Base-by-base conservation (phyloP, 2,113 vertebrate genomes). In the Corvus cornix region DNA sequence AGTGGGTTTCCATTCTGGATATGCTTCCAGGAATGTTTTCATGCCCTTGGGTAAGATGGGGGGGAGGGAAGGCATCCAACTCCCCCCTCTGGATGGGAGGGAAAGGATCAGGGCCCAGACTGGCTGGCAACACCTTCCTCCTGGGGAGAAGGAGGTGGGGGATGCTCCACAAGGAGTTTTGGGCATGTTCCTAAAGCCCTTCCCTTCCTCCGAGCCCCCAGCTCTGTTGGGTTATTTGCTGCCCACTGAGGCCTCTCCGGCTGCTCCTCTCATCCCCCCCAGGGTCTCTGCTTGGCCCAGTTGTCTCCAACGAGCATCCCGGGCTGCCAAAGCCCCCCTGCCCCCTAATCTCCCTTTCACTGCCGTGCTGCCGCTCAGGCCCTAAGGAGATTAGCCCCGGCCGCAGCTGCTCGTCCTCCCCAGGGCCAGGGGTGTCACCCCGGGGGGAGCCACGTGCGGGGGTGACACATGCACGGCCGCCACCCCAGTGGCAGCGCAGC, bases 311-410 rank as follows among this genome's bases (percentile, higher is more conserved):
- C 13, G 37, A 89, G 62, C 33, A 2, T 8, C 75, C 49, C 3
- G 1, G 35, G 75, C 49, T 30, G 68, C 66, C 88, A 27, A 46
- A 82, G 67, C 52, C 76, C 58, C 67, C 44, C 60, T 52, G 75
- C 24, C 30, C 68, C 52, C 41, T 96, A 95, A 97, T 96, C 94
- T 48, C 68, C 83, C 90, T 96, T 95, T 93, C 79, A 59, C 85
- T 92, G 24, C 44, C 35, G 3, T 48, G n/a, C 51, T 27, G 68
- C 62, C 8, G 55, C 82, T 75, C 89, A 51, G 79, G 28, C 52
- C 56, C 22, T 83, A 95, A 95, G 95, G 83, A 60, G 96, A 85
- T 93, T 93, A 95, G 79, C 87, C 79, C 55, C 10, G 56, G 66
- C 18, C 58, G 73, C 88, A 90, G 88, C 92, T 87, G 86, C 82